phyloP scores from a whole-genome alignment of 2,113 vertebrate species.

The Cyanoramphus novaezelandiae region DNA sequence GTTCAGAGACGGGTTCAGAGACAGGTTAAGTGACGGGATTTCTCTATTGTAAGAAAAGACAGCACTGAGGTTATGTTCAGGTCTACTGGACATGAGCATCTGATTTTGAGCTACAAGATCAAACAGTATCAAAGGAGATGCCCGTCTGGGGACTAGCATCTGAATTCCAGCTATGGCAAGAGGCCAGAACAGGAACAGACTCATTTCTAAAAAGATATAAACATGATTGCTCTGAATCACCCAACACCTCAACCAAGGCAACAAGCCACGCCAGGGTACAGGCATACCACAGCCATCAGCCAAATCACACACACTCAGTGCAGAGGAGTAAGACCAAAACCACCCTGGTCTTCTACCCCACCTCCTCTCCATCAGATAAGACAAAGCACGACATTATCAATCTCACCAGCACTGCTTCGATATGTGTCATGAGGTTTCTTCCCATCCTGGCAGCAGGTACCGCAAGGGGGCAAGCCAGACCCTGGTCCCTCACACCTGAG shows the following conservation, averaged over 20 bases:
- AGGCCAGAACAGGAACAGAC: not conserved
- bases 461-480: not conserved
- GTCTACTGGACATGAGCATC: rapidly evolving
- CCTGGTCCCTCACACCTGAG: rapidly evolving
- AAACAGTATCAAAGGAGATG: not conserved
- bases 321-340: not conserved
- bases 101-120: not conserved
- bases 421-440: not conserved
- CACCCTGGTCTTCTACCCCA: not conserved
- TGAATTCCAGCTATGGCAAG: not conserved
- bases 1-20: not conserved
- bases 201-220: not conserved
- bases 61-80: not conserved
- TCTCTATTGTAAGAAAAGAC: not conserved
- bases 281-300: not conserved
- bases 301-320: not conserved
- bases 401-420: rapidly evolving
- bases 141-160: not conserved
- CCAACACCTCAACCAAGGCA: not conserved
- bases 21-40: not conserved
- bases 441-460: rapidly evolving
- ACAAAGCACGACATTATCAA: not conserved
- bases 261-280: not conserved
- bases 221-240: not conserved
- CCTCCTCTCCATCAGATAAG: not conserved